Percentiles rank a stretch among this genome's conserved stretches.
phyloP scores from a whole-genome alignment of 2,797 vertebrate species.

The Sebastes matsubarae region DNA sequence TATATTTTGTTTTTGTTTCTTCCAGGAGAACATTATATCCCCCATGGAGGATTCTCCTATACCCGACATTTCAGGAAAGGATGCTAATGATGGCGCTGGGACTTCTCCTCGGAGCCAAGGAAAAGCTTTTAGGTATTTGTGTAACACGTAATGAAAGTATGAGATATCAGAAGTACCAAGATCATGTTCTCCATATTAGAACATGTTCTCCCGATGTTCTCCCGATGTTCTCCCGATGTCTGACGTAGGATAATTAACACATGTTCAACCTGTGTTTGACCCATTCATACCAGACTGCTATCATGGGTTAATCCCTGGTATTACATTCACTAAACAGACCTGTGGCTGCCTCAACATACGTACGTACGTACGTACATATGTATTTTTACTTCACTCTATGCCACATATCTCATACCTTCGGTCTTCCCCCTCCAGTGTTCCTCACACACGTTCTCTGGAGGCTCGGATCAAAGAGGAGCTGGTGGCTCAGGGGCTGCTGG shows the following conservation, averaged over 20 bases:
- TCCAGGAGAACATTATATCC: conserved; percentile 98
- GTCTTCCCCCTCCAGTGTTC: conserved; percentile 82
- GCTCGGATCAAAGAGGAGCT: conserved; percentile 97
- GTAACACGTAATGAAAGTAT: background rate
- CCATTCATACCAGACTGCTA: background rate
- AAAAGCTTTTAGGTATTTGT: conserved; percentile 92
- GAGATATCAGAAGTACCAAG: background rate
- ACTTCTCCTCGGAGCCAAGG: conserved; percentile 97
- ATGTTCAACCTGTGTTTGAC: background rate
- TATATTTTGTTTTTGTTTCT: background rate
- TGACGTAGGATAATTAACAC: background rate
- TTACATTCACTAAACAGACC: background rate
- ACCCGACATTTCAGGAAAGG: conserved; percentile 93
- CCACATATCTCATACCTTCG: background rate
- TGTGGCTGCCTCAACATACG: background rate
- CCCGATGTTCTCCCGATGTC: no score
- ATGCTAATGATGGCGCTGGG: conserved; percentile 90
- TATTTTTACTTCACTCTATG: background rate
- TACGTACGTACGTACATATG: rapidly evolving
- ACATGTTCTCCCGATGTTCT: no score
- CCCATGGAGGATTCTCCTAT: conserved; percentile 98
- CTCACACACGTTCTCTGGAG: conserved; percentile 96
- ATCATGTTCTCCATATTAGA: background rate
- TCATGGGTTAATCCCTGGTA: background rate
- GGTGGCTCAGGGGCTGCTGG: conserved; percentile 94